Percentiles rank a stretch among this genome's conserved stretches.
Evolutionary conservation across 1,140 invertebrate species (phyloP).

Genomic region (Thaumatotibia leucotreta): DNA sequence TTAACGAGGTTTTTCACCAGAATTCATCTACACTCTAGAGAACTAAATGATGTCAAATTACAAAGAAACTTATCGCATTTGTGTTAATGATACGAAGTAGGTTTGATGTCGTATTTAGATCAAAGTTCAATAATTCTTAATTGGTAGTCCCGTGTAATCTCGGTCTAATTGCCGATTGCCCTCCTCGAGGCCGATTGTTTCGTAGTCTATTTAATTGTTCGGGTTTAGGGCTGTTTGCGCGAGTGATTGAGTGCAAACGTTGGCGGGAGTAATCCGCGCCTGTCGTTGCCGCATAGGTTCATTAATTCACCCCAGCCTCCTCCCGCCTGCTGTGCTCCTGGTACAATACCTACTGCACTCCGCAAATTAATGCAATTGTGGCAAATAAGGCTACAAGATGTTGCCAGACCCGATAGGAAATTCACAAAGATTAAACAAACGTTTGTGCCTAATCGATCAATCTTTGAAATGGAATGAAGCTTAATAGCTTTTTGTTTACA

Average conservation of each 20-base stretch:
- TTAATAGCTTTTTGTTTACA: too few relatives aligned
- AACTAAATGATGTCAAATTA: too few relatives aligned
- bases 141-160: slow-evolving; percentile 31
- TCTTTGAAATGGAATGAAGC: too few relatives aligned
- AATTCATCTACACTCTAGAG: too few relatives aligned
- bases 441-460: too few relatives aligned
- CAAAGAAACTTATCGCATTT: too few relatives aligned
- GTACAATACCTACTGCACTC: slow-evolving; percentile 47
- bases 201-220: slow-evolving; percentile 70
- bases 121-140: not conserved
- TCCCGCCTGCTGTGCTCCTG: slow-evolving; percentile 18
- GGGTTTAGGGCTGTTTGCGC: slow-evolving; percentile 69
- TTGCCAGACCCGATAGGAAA: slow-evolving; percentile 15
- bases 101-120: not conserved
- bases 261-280: slow-evolving; percentile 43
- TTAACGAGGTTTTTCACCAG: too few relatives aligned
- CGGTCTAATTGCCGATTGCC: slow-evolving; percentile 53
- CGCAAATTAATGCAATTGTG: slow-evolving; percentile 69
- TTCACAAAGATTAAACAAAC: too few relatives aligned
- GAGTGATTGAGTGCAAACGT: slow-evolving; percentile 73
- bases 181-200: slow-evolving; percentile 69
- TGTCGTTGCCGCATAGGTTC: slow-evolving; percentile 67
- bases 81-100: not conserved
- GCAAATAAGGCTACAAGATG: slow-evolving; percentile 42
- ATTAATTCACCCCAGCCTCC: slow-evolving; percentile 60